These are phyloP conservation scores for Anoplopoma fimbria DNA, from an alignment of 2,113 vertebrate species.

Conservation along the genomic window DNA sequence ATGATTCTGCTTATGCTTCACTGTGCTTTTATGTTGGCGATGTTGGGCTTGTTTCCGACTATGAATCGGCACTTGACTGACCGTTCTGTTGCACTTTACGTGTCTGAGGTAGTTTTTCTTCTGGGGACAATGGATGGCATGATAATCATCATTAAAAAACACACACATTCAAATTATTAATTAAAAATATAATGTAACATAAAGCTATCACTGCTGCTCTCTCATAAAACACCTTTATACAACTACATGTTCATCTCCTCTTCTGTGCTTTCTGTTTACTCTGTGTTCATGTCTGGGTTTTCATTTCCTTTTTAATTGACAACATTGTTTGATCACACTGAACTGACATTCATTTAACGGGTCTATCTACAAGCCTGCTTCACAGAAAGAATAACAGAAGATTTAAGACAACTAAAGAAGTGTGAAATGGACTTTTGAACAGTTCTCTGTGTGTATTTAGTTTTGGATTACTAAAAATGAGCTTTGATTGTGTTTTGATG, in stretches of 20 bases:
- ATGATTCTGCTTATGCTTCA: no score
- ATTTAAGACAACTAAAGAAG: background rate
- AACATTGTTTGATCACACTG: background rate
- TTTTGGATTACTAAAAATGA: background rate
- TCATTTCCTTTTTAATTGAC: background rate
- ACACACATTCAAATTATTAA: background rate
- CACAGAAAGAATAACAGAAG: background rate
- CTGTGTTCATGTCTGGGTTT: background rate
- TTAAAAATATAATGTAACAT: background rate
- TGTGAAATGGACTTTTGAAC: background rate
- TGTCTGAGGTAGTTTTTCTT: no score
- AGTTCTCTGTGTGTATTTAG: background rate
- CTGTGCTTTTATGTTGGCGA: no score
- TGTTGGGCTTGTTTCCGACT: no score
- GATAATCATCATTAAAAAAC: background rate
- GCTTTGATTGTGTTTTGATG: background rate
- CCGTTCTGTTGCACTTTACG: no score
- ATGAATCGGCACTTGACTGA: no score
- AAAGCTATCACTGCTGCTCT: background rate
- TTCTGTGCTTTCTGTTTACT: background rate
- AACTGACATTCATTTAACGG: background rate
- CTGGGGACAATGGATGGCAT: background rate
- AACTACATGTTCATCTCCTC: background rate
- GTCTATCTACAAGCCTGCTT: background rate
- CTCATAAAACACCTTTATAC: background rate